Conservation (phyloP, 2,113 vertebrate genomes). For the Chiloscyllium plagiosum region DNA sequence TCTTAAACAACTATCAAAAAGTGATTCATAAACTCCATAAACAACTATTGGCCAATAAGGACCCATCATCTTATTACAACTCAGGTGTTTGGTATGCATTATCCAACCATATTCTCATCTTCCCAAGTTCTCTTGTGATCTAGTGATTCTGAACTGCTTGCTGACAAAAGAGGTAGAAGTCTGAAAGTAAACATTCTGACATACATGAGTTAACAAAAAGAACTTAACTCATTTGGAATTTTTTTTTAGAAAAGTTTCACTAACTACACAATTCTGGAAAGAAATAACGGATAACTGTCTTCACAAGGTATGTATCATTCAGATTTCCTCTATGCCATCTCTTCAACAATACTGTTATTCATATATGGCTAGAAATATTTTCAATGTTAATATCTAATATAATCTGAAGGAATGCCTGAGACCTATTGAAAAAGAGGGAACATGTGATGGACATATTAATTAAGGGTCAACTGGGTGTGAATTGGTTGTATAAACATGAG, state of each 20-base stretch:
- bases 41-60: neutral
- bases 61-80: neutral
- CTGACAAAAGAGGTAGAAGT: neutral
- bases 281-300: neutral
- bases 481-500: too few species aligned
- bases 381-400: neutral
- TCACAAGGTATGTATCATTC: neutral
- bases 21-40: neutral
- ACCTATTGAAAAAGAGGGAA: too few species aligned
- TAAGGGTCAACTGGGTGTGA: too few species aligned
- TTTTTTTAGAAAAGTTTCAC: neutral
- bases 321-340: neutral
- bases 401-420: too few species aligned
- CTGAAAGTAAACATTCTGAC: neutral
- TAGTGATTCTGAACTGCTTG: neutral
- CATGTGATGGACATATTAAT: too few species aligned
- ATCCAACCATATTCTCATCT: neutral
- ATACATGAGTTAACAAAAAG: neutral
- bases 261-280: neutral
- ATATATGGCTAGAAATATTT: neutral
- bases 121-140: neutral
- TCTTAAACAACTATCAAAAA: neutral
- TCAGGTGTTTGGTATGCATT: too few species aligned
- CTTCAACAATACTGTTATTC: too few species aligned
- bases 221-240: neutral